Base-by-base conservation (phyloP, 2,797 vertebrate genomes). In the Pseudotriccus pelzelni region DNA sequence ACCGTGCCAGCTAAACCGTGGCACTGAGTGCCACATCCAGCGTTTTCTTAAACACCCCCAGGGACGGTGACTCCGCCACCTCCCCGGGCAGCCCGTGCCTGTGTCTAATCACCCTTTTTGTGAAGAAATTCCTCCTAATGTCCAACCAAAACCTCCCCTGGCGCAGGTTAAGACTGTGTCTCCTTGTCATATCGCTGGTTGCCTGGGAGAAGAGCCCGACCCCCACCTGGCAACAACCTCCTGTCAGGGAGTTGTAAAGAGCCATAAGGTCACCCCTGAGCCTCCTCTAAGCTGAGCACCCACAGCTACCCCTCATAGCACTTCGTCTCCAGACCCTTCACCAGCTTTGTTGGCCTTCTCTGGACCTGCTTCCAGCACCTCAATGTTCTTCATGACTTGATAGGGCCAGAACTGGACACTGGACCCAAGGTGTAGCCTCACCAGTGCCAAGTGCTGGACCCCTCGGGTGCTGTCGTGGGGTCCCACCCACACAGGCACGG, bases 321-420 rank as follows among this genome's bases (percentile, higher is more conserved):
- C 9, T 5, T 17, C 9, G 11, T 43, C 18, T 75, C 55, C 47
- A 43, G 25, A 41, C 3, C 12, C 19, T 62, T 55, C 55, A 1
- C 8, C 30, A 17, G 7, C 10, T 17, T 16, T 6, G 5, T 1
- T 82, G 15, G 9, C 3, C 10, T 53, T 75, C 43, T 21, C 70
- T 55, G 49, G 23, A 49, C 32, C 1, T 0, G 0, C 1, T 43
- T 32, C 36, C 49, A n/a, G 56, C 23, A 4, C 32, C 41, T 55
- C 55, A 28, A 2, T 43, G 27, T 24, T 32, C 19, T 11, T 41
- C 19, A 41, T 10, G 23, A 41, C 10, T 3, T 27, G 32, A 49
- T 23, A 24, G 19, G 9, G 27, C 27, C 43, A 76, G 70, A 21
- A 24, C 41, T 37, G 78, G 36, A n/a, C 43, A 1, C 41, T 14